phyloP scores from a whole-genome alignment of 2,797 vertebrate genomes.

The Brachymystax lenok region DNA sequence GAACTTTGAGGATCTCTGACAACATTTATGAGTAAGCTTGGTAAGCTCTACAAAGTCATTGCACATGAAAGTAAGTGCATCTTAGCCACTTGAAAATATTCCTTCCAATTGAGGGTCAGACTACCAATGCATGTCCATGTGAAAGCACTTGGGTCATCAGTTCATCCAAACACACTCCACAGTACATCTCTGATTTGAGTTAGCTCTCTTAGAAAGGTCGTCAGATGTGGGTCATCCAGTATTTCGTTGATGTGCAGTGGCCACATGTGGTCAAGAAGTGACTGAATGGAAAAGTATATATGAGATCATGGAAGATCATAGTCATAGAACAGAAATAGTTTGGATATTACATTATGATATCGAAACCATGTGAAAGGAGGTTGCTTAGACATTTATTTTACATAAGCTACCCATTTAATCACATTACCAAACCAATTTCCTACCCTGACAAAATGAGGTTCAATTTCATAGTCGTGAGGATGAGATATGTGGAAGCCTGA shows the following conservation, averaged over 20 bases:
- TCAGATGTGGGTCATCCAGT: conserved; percentile 54
- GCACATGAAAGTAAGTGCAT: conserved; percentile 27
- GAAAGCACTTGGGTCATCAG: conserved; percentile 49
- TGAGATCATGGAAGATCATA: conserved; percentile 6
- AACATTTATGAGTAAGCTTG: too few species aligned
- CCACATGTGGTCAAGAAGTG: conserved; percentile 44
- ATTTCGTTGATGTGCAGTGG: conserved; percentile 31
- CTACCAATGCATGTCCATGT: conserved; percentile 54
- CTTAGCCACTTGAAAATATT: conserved; percentile 44
- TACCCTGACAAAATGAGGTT: too few species aligned
- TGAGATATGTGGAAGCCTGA: too few species aligned
- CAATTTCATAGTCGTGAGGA: too few species aligned
- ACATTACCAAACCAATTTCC: background rate
- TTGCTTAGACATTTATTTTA: too few species aligned
- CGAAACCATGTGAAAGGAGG: too few species aligned
- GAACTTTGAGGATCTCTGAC: too few species aligned
- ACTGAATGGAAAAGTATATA: conserved; percentile 15
- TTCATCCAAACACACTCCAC: conserved; percentile 34
- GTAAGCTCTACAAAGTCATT: background rate
- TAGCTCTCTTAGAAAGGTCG: conserved; percentile 52
- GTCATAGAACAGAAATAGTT: background rate
- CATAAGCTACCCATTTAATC: too few species aligned
- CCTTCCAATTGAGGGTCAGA: conserved; percentile 33
- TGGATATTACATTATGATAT: too few species aligned
- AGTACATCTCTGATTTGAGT: conserved; percentile 35